Evolutionary conservation across 2,113 vertebrate species (phyloP).

Genomic region (Climacteris rufus): DNA sequence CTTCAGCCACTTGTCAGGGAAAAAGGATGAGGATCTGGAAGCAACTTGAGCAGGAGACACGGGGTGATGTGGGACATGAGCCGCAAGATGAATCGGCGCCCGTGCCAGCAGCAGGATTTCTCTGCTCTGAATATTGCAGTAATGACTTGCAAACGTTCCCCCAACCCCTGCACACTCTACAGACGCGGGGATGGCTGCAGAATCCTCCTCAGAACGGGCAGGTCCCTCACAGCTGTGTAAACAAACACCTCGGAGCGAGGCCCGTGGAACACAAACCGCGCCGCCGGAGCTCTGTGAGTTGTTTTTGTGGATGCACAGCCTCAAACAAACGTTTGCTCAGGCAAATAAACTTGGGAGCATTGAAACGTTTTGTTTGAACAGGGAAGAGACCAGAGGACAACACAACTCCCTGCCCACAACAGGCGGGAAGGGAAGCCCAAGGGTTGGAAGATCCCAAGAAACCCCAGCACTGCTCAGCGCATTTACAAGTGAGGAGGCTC

Average conservation of each 20-base stretch:
- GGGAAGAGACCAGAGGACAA: background rate
- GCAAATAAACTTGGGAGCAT: background rate
- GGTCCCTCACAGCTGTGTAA: background rate
- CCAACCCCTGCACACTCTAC: accelerated
- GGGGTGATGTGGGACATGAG: accelerated
- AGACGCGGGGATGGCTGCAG: background rate
- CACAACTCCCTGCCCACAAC: background rate
- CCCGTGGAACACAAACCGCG: accelerated
- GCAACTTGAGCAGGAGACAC: background rate
- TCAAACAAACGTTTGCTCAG: background rate
- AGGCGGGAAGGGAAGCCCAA: accelerated
- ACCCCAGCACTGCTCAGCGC: background rate
- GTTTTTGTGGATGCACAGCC: background rate
- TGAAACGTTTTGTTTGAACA: background rate
- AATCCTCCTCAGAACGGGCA: accelerated
- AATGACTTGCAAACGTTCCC: accelerated
- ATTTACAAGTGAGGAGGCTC: accelerated
- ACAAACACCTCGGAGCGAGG: background rate
- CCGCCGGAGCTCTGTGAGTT: background rate
- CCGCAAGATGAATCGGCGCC: too few relatives aligned
- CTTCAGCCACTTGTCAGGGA: background rate
- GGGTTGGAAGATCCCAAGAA: background rate
- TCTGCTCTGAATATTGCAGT: accelerated
- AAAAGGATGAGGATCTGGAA: background rate
- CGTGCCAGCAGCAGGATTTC: background rate